These are phyloP conservation scores for Lordiphosa stackelbergi DNA, from an alignment of 1,140 invertebrate species.

Conservation along the genomic window DNA sequence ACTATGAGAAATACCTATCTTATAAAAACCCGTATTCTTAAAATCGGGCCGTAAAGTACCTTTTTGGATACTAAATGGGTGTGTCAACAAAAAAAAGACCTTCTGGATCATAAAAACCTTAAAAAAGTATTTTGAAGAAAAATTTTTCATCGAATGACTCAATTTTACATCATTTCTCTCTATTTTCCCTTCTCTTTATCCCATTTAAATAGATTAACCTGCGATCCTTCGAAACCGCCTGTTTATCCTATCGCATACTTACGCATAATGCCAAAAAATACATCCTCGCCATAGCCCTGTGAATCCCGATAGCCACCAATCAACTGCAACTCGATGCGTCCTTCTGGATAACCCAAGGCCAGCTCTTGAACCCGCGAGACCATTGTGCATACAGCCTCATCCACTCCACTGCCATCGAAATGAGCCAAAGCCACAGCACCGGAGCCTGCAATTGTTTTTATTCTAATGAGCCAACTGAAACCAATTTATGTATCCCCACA, in stretches of 20 bases:
- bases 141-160: no score
- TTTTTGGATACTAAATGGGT: no score
- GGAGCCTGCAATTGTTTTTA: constrained; percentile 81
- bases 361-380: constrained; percentile 89
- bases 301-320: constrained; percentile 93
- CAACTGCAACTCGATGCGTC: constrained; percentile 91
- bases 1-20: background rate
- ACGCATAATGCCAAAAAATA: constrained; percentile 94
- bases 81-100: no score
- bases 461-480: constrained; percentile 39
- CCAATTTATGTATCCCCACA: constrained; percentile 34
- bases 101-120: no score
- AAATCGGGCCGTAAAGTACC: no score
- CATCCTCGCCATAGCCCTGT: constrained; percentile 88
- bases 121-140: no score
- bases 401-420: constrained; percentile 91
- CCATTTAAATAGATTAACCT: no score
- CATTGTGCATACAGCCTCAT: constrained; percentile 88
- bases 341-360: constrained; percentile 88
- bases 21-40: no score
- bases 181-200: no score
- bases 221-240: no score
- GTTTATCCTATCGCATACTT: constrained; percentile 73
- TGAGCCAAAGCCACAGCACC: constrained; percentile 92
- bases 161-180: no score